A percentile compares a stretch with the other conserved stretches of the same genome.
Conservation (phyloP, 2,113 vertebrate genomes). For the Mugil cephalus region DNA sequence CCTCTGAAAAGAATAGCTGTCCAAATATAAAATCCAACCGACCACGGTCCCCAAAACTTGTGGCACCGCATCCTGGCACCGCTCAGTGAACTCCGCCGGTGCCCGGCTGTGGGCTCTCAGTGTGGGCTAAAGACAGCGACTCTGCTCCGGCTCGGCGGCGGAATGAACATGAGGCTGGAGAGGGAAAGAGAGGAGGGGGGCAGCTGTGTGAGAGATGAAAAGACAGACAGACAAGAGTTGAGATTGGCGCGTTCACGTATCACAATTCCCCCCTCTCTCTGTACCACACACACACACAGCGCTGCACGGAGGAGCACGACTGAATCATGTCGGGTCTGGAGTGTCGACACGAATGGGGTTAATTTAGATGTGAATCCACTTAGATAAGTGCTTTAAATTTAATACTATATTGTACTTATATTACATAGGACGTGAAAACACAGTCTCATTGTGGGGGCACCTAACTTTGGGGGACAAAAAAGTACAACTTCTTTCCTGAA, state of each 20-base stretch:
- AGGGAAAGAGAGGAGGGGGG: conserved; percentile 31
- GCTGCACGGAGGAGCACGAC: neutral
- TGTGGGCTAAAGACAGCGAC: conserved; percentile 29
- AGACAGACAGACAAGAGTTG: conserved; percentile 35
- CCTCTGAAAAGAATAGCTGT: conserved; percentile 77
- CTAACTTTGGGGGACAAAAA: too few relatives aligned
- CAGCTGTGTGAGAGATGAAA: conserved; percentile 12
- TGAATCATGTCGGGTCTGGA: neutral
- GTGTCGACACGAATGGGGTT: too few relatives aligned
- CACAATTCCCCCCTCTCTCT: too few relatives aligned
- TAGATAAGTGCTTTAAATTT: too few relatives aligned
- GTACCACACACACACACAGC: neutral
- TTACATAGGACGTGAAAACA: neutral
- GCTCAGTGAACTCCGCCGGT: conserved; percentile 42
- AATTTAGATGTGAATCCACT: too few relatives aligned
- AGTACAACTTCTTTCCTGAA: too few relatives aligned
- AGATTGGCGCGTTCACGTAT: conserved; percentile 56
- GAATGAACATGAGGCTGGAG: conserved; percentile 46
- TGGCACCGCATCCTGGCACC: conserved; percentile 73
- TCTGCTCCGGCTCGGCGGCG: conserved; percentile 26
- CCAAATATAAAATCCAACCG: conserved; percentile 78
- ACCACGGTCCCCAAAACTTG: conserved; percentile 75
- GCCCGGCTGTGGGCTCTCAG: conserved; percentile 34
- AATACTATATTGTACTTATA: too few relatives aligned
- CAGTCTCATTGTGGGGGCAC: neutral